Evolutionary conservation across 2,888 invertebrate genomes (phyloP).

Genomic region (Andrena fulva): DNA sequence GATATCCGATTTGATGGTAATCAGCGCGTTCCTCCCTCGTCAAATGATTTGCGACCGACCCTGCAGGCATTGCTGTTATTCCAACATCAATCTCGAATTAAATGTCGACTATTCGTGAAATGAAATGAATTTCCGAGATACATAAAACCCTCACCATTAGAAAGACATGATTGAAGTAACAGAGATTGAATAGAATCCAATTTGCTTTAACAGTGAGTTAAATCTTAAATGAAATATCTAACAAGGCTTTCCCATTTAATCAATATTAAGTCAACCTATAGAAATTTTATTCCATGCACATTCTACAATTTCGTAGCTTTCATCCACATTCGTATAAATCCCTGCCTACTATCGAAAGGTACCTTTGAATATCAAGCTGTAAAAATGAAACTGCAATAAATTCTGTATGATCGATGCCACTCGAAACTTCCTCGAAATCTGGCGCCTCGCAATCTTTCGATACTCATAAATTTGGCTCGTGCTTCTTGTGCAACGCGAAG

Average conservation of each 20-base stretch:
- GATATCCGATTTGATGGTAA: constrained; percentile 31
- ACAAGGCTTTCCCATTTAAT: too few relatives aligned
- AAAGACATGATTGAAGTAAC: too few relatives aligned
- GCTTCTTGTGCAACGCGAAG: neutral
- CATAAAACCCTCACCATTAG: too few relatives aligned
- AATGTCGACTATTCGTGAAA: neutral
- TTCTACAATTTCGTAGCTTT: too few relatives aligned
- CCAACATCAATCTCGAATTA: neutral
- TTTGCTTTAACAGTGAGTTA: too few relatives aligned
- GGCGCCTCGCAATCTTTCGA: neutral
- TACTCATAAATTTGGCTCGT: neutral
- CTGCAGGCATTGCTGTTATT: neutral
- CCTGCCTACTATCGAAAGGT: too few relatives aligned
- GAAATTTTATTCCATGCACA: too few relatives aligned
- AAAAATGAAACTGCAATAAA: neutral
- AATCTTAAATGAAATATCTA: too few relatives aligned
- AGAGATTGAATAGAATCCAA: too few relatives aligned
- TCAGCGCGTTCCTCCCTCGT: constrained; percentile 21
- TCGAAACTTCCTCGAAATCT: constrained; percentile 2
- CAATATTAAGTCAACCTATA: too few relatives aligned
- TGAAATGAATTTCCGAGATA: too few relatives aligned
- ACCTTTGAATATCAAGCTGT: neutral
- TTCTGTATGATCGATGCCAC: neutral
- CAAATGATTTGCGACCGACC: constrained; percentile 23
- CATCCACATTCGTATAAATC: too few relatives aligned